These are phyloP conservation scores for Euglossa dilemma DNA, from an alignment of 1,140 invertebrate genomes.

Conservation along the genomic window DNA sequence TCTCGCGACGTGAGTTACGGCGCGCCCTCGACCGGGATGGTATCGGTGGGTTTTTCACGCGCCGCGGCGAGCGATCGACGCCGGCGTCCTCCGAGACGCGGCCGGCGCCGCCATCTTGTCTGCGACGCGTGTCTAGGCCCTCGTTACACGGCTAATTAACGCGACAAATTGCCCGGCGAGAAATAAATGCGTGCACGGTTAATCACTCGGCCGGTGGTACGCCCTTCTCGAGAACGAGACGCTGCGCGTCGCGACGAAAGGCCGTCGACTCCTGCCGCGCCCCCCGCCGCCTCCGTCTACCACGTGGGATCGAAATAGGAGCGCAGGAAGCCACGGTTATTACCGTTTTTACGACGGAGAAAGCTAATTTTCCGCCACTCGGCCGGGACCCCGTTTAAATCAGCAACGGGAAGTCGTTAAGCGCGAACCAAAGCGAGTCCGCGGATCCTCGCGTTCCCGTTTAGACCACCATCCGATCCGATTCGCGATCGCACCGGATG, in stretches of 20 bases:
- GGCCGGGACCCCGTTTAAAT: constrained; percentile 35
- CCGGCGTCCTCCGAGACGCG: background rate
- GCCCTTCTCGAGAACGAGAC: constrained; percentile 61
- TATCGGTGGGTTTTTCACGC: constrained; percentile 45
- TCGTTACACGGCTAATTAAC: constrained; percentile 78
- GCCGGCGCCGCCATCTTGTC: background rate
- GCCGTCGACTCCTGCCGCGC: constrained; percentile 42
- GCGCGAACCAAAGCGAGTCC: background rate
- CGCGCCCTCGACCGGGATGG: background rate
- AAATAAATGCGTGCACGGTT: constrained; percentile 71
- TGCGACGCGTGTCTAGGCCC: constrained; percentile 44
- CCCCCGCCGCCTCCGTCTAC: background rate
- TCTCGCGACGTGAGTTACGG: constrained; percentile 51
- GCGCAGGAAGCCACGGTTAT: constrained; percentile 57
- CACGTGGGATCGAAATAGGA: constrained; percentile 61
- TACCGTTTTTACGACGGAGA: constrained; percentile 58
- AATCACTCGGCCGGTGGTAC: constrained; percentile 57
- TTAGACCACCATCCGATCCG: too few relatives aligned
- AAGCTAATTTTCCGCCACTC: constrained; percentile 59
- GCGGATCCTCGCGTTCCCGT: background rate
- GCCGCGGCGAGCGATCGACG: background rate
- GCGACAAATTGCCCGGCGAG: constrained; percentile 75
- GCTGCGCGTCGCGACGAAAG: constrained; percentile 54
- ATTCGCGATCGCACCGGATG: background rate
- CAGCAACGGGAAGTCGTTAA: constrained; percentile 38